Conservation (phyloP, 2,113 vertebrate genomes). For the Manacus vitellinus region DNA sequence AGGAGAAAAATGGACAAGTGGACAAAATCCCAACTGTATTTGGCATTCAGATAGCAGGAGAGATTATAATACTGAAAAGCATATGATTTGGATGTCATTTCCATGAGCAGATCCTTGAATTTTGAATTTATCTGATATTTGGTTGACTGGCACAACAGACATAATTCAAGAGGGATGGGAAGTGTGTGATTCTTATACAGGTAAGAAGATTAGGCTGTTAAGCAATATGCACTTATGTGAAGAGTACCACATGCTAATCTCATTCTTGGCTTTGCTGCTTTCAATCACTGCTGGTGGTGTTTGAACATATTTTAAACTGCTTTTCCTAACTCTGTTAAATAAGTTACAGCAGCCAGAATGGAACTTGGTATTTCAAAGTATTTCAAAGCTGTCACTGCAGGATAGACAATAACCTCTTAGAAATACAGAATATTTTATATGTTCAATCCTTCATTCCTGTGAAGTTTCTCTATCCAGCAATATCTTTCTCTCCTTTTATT, state of each 20-base stretch:
- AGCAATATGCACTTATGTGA: conserved; percentile 42
- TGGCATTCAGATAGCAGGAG: not conserved
- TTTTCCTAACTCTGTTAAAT: not conserved
- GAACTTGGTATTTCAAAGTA: not conserved
- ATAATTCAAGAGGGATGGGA: conserved; percentile 11
- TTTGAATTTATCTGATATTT: conserved; percentile 30
- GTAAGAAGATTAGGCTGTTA: conserved; percentile 51
- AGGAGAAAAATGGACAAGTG: not conserved
- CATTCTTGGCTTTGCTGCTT: conserved; percentile 24
- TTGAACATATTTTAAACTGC: conserved; percentile 2
- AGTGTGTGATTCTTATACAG: not conserved
- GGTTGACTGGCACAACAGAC: conserved; percentile 12
- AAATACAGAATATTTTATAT: not conserved
- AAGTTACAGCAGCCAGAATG: not conserved
- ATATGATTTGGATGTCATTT: conserved; percentile 33
- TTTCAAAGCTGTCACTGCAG: conserved; percentile 16
- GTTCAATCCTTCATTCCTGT: not conserved
- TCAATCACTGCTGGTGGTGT: not conserved
- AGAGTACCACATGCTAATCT: conserved; percentile 27
- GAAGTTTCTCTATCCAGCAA: not conserved
- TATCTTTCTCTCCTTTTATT: not conserved
- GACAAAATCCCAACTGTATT: not conserved
- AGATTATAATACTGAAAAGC: conserved; percentile 19
- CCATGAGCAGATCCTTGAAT: not conserved
- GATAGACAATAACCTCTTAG: not conserved